Evolutionary conservation across 2,888 invertebrate genomes (phyloP).

Genomic region (Cryptosula pallasiana): DNA sequence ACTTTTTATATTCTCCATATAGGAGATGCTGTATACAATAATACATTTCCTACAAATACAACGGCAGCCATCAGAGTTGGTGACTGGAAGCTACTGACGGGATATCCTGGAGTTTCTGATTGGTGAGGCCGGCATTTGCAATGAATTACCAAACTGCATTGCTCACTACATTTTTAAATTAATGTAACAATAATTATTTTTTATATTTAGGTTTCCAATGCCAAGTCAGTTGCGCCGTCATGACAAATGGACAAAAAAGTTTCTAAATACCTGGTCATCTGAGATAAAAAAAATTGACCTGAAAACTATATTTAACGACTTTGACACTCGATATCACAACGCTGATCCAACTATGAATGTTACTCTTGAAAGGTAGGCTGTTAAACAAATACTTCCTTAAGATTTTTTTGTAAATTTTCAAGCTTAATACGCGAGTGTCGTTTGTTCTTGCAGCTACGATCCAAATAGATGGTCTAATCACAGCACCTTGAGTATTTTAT

Average conservation of each 20-base stretch:
- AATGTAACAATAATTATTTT: too few relatives aligned
- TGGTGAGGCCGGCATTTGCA: too few relatives aligned
- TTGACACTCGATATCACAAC: background rate
- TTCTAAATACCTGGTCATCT: background rate
- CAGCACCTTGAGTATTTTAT: background rate
- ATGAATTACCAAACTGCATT: too few relatives aligned
- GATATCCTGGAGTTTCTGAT: conserved; percentile 9
- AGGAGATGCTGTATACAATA: conserved; percentile 5
- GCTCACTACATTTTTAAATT: too few relatives aligned
- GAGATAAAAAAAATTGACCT: background rate
- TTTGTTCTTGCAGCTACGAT: background rate
- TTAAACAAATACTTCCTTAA: too few relatives aligned
- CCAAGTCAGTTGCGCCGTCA: background rate
- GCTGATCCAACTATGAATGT: background rate
- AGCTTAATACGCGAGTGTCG: too few relatives aligned
- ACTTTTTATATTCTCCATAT: too few relatives aligned
- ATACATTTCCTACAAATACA: conserved; percentile 20
- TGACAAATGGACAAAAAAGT: background rate
- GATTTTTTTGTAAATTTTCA: too few relatives aligned
- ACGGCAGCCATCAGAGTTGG: conserved; percentile 23
- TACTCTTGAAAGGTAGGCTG: background rate
- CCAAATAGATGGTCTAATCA: background rate
- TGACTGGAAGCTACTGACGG: conserved; percentile 23
- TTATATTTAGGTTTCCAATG: background rate
- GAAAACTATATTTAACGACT: background rate